Conservation (phyloP, 2,888 invertebrate species). For the Ophonus ardosiacus region DNA sequence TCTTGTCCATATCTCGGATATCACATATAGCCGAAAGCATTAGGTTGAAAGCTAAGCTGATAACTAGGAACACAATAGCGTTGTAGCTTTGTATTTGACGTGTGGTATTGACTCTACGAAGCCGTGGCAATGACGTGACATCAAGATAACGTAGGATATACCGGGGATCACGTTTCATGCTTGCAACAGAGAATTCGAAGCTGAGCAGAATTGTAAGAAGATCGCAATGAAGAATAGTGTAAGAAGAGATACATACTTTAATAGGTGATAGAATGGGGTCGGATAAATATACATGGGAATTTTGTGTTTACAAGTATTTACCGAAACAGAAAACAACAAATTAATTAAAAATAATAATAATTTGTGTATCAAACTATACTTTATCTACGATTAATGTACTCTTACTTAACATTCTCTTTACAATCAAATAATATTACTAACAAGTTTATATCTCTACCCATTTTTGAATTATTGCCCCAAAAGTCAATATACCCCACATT, state of each 20-base stretch:
- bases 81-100: background rate
- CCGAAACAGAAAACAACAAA: no score
- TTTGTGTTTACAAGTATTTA: background rate
- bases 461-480: no score
- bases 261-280: background rate
- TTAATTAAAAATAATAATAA: no score
- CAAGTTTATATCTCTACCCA: no score
- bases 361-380: no score
- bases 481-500: no score
- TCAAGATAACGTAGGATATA: slow-evolving; percentile 7
- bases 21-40: background rate
- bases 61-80: slow-evolving; percentile 9
- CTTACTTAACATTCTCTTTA: no score
- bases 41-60: background rate
- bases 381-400: no score
- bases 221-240: background rate
- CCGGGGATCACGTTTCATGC: slow-evolving; percentile 16
- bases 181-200: background rate
- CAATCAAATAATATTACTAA: no score
- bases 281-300: background rate
- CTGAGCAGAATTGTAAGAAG: slow-evolving; percentile 4
- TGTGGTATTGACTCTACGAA: background rate
- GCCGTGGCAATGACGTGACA: slow-evolving; percentile 11
- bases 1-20: background rate
- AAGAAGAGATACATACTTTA: background rate